Evolutionary conservation across 2,113 vertebrate species (phyloP), one percentile per base, ranked within the genome.

Genomic region (Stictonetta naevosa): DNA sequence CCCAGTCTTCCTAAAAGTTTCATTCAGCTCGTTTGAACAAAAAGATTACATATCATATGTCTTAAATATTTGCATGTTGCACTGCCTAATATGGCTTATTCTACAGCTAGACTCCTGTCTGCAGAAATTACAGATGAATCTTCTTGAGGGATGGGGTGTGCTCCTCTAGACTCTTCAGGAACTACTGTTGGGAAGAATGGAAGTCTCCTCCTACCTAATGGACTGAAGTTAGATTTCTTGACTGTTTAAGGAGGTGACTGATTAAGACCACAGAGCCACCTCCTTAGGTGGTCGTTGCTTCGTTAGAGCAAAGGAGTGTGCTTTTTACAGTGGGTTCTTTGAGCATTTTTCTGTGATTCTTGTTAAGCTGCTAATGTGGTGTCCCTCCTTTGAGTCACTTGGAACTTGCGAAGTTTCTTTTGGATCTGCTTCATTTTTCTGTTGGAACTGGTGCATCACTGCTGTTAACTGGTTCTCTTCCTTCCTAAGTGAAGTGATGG

Each of bases 401-500:
- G 98, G 97, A 98, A 98, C 92, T 96, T 81, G 7, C 5, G 4
- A 96, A 97, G 97, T 98, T 98, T 98, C 97, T 98, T 95, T 98
- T 98, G 97, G 97, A 97, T 91, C 69, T 91, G 90, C 83, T 96
- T 97, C 95, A 62, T 83, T 96, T 97, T 98, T 95, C 91, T 96
- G 92, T 86, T 97, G 96, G 97, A 98, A 97, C 93, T 96, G 95
- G 95, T 96, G 97, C 95, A 97, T 98, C 96, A 86, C 92, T 97
- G 90, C 95, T 97, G 79, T 98, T 97, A 98, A 98, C 97, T 97
- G 93, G 83, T 98, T 98, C 92, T 97, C 81, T 97, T 96, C 97
- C 96, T 97, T 98, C 96, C 88, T 95, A 97, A 98, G 96, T 96
- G 94, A 98, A 97, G 93, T 94, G 93, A 87, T 98, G 97, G 96